Percentiles rank a stretch among this genome's conserved stretches.
Evolutionary conservation across 2,888 invertebrate genomes (phyloP).

Genomic region (Sympetrum striolatum): DNA sequence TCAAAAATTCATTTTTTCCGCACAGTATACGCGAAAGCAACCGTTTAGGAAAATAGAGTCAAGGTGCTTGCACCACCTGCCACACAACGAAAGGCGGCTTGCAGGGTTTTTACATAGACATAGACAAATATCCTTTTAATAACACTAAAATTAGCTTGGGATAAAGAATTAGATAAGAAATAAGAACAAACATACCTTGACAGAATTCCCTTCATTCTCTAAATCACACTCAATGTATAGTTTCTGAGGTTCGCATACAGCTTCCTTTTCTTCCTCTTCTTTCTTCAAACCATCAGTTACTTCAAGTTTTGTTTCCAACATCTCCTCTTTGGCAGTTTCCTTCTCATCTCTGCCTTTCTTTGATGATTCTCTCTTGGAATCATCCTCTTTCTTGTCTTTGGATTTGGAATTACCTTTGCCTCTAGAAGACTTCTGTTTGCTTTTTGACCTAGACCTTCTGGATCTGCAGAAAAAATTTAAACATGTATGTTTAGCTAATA

Average conservation of each 20-base stretch:
- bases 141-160: too few species aligned
- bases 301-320: not conserved
- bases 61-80: too few species aligned
- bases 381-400: constrained; percentile 51
- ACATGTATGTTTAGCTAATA: not conserved
- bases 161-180: too few species aligned
- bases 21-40: too few species aligned
- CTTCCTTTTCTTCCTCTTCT: constrained; percentile 35
- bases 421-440: constrained; percentile 56
- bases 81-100: too few species aligned
- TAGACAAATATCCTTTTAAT: too few species aligned
- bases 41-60: too few species aligned
- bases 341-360: constrained; percentile 44
- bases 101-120: too few species aligned
- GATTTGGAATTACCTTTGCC: constrained; percentile 58
- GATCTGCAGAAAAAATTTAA: not conserved
- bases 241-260: not conserved
- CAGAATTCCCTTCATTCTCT: not conserved
- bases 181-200: not conserved
- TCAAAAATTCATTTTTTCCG: too few species aligned
- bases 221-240: not conserved
- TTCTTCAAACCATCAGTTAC: constrained; percentile 33
- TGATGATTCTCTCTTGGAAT: constrained; percentile 33
- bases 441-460: constrained; percentile 55
- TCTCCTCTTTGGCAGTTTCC: not conserved